Base-by-base conservation (phyloP, 2,113 vertebrate species). In the Phasianus colchicus region DNA sequence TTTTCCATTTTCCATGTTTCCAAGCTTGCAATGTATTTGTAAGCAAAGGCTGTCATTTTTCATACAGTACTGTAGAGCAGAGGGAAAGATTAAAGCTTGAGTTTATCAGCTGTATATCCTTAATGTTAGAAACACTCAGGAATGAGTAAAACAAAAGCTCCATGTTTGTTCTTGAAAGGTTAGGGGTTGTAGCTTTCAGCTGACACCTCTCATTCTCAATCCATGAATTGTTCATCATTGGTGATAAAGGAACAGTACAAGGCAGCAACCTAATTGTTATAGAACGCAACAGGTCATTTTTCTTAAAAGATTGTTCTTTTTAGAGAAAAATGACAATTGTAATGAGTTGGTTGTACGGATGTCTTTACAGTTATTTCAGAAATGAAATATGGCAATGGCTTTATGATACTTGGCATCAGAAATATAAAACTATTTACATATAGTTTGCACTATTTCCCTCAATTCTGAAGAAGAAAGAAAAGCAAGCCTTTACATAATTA, bases 1-100 rank as follows among this genome's bases (percentile, higher is more conserved):
- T 93, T 97, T 98, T 32, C 98, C 98, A 34, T 94, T 97, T 73
- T 99, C 99, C 98, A 99, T 96, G 89, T 98, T 98, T 67, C 99
- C 99, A 19, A 99, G 98, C 69, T 95, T 96, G 96, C 99, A 99
- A 58, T 97, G 54, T 91, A 99, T 93, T 71, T 75, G 95, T 95
- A 98, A 98, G 95, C 99, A 99, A 47, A 98, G 74, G 25, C 70
- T 78, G 79, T 99, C 99, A 5, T 86, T 79, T 79, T 94, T 97
- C 74, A 97, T 97, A 91, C 99, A 99, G 92, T 98, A 99, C 99
- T 99, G 90, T 36, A 70, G 66, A 95, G 81, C 54, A 16, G 74
- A 90, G 7, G 10, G 22, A 90, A 86, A 94, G 32, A 91, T 25
- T 93, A 95, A 94, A 91, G 29, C 21, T 50, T 13, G 30, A 63